Base-by-base conservation (phyloP, 2,113 vertebrate genomes). In the Furnarius figulus region DNA sequence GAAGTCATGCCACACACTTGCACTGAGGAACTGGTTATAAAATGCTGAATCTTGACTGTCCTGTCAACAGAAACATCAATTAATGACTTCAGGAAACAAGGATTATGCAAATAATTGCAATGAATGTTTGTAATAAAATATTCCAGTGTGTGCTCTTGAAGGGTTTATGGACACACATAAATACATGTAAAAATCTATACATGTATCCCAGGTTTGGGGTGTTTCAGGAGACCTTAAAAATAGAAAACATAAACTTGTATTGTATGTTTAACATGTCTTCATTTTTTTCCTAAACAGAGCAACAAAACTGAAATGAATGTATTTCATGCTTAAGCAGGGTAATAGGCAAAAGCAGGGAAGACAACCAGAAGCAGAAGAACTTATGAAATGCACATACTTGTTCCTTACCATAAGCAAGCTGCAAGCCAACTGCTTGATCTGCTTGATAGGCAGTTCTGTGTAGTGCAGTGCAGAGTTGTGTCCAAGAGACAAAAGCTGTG, bases 91-190 rank as follows among this genome's bases (percentile, higher is more conserved):
- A 83, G 59, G 46, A 66, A 72, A 80, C 27, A 42, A 92, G 46
- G 28, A 50, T 73, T 80, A 67, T 71, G 31, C 55, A 77, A 83
- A 72, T 72, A 62, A 74, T 6, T 39, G 25, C 61, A 77, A 3
- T 58, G 50, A 52, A 74, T 76, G 25, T 33, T 76, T 53, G 39
- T 75, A 87, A 65, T 62, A 58, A 58, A 92, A 74, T 47, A 62
- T 80, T 73, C 13, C 50, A 76, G 30, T 33, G 19, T 17, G 8
- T 61, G 4, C 40, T 58, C 31, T 46, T 62, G 22, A 59, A 14
- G 24, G 8, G 30, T n/a, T 68, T 75, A n/a, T 24, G 22, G 19
- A 73, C 4, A 4, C 2, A 0, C 3, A 2, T 6, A 1, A 37
- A 18, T 27, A 6, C 19, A 2, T 22, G 11, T 61, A 15, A 42